Evolutionary conservation across 2,113 vertebrate species (phyloP).

Genomic region (Podarcis cretensis): DNA sequence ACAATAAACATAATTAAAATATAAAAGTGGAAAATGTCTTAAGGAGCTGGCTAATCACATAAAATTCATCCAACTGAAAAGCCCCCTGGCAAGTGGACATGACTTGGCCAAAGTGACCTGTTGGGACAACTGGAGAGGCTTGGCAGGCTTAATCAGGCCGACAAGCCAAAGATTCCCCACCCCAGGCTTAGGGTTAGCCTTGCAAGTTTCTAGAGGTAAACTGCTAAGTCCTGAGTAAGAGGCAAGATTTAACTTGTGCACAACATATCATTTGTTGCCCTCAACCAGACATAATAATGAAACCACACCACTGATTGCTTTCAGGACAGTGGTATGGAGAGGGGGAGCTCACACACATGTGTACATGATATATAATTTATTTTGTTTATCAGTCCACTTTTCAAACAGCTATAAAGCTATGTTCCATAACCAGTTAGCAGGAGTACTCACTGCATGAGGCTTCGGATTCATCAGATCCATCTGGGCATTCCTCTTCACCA

Average conservation of each 20-base stretch:
- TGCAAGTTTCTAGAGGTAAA: neutral
- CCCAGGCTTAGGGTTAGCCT: neutral
- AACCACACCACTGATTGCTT: neutral
- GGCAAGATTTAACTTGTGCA: neutral
- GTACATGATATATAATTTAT: neutral
- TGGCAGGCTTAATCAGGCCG: too few species aligned
- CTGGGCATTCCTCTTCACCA: constrained; percentile 91
- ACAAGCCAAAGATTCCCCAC: too few species aligned
- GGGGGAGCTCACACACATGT: neutral
- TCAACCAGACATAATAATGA: neutral
- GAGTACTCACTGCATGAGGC: constrained; percentile 90
- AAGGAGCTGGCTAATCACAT: too few species aligned
- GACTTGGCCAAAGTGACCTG: too few species aligned
- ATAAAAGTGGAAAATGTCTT: too few species aligned
- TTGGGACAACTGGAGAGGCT: too few species aligned
- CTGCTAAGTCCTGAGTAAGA: neutral
- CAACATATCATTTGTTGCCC: neutral
- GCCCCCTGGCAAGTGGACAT: too few species aligned
- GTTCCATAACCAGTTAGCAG: neutral
- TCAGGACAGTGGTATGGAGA: neutral
- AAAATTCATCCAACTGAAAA: too few species aligned
- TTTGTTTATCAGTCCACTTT: neutral
- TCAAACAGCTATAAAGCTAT: neutral
- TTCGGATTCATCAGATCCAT: constrained; percentile 91
- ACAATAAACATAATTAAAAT: too few species aligned